phyloP scores from a whole-genome alignment of 2,797 vertebrate species.

The Enteromius mattozi region DNA sequence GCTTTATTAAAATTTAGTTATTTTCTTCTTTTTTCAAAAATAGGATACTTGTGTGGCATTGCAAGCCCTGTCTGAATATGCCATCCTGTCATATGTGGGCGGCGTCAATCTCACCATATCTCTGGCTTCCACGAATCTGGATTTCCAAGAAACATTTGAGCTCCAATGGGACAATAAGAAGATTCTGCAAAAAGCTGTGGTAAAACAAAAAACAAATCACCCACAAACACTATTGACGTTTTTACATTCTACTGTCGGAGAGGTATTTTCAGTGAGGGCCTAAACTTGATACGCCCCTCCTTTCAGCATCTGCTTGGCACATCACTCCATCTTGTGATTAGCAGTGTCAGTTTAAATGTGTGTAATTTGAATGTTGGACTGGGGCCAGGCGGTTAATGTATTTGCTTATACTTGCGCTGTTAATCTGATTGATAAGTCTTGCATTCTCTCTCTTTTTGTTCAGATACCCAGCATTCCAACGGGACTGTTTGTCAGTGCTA shows the following conservation, averaged over 20 bases:
- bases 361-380: conserved; percentile 72
- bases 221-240: conserved; percentile 2
- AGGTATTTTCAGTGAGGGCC: conserved; percentile 36
- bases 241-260: conserved; percentile 12
- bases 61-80: conserved; percentile 92
- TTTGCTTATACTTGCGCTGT: conserved; percentile 66
- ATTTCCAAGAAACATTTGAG: conserved; percentile 94
- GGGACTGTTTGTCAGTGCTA: conserved; percentile 93
- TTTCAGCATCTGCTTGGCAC: conserved; percentile 62
- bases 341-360: conserved; percentile 75
- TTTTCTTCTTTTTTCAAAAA: background rate
- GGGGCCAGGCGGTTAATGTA: conserved; percentile 71
- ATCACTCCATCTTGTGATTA: conserved; percentile 69
- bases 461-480: conserved; percentile 95
- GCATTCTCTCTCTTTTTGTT: conserved; percentile 65
- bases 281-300: conserved; percentile 31
- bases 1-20: background rate
- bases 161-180: conserved; percentile 90
- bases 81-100: conserved; percentile 90
- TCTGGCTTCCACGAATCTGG: conserved; percentile 92
- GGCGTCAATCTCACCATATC: conserved; percentile 93
- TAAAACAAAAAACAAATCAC: conserved; percentile 61
- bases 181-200: conserved; percentile 89
- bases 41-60: conserved; percentile 94
- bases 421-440: conserved; percentile 67